A percentile compares a stretch with the other conserved stretches of the same genome.
These are phyloP conservation scores for Drosophila prostipennis DNA, from an alignment of 2,888 invertebrate genomes.

Conservation along the genomic window DNA sequence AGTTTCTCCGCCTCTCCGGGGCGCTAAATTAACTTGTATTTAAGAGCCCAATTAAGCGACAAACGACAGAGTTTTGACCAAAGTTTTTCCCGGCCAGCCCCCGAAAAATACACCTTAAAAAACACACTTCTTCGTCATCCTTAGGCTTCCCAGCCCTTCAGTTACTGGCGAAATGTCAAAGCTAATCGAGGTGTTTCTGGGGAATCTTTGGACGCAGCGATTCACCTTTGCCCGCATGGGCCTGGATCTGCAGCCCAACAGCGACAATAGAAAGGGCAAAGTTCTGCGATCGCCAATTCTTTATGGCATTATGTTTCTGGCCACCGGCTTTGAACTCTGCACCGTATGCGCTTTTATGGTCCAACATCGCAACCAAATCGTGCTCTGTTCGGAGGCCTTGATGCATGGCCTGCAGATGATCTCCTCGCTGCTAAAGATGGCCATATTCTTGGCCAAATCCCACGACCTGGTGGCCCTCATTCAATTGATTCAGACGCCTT, in stretches of 20 bases:
- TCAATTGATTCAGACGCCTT: slow-evolving; percentile 34
- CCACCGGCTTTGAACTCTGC: slow-evolving; percentile 57
- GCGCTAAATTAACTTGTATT: slow-evolving; percentile 39
- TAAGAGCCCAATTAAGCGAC: slow-evolving; percentile 42
- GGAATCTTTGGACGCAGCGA: slow-evolving; percentile 51
- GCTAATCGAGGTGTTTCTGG: slow-evolving; percentile 40
- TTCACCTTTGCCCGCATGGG: slow-evolving; percentile 57
- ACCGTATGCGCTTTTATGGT: slow-evolving; percentile 55
- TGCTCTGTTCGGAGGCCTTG: slow-evolving; percentile 57
- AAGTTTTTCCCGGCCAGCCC: slow-evolving; percentile 17
- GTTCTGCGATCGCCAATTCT: slow-evolving; percentile 32
- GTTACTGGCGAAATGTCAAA: slow-evolving; percentile 48
- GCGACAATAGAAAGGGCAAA: not conserved
- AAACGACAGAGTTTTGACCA: not conserved
- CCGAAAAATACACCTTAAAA: not conserved
- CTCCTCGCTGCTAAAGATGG: slow-evolving; percentile 55
- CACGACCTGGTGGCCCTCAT: slow-evolving; percentile 38
- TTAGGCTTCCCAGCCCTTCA: slow-evolving; percentile 12
- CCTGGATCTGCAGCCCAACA: slow-evolving; percentile 29
- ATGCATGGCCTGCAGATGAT: slow-evolving; percentile 62
- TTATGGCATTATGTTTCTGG: slow-evolving; percentile 44
- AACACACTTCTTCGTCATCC: not conserved
- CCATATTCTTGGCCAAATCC: slow-evolving; percentile 48
- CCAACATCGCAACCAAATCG: slow-evolving; percentile 48
- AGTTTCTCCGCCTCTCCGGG: slow-evolving; percentile 28